Evolutionary conservation across 2,113 vertebrate genomes (phyloP), one percentile per base, ranked within the genome.

Genomic region (Malurus melanocephalus): DNA sequence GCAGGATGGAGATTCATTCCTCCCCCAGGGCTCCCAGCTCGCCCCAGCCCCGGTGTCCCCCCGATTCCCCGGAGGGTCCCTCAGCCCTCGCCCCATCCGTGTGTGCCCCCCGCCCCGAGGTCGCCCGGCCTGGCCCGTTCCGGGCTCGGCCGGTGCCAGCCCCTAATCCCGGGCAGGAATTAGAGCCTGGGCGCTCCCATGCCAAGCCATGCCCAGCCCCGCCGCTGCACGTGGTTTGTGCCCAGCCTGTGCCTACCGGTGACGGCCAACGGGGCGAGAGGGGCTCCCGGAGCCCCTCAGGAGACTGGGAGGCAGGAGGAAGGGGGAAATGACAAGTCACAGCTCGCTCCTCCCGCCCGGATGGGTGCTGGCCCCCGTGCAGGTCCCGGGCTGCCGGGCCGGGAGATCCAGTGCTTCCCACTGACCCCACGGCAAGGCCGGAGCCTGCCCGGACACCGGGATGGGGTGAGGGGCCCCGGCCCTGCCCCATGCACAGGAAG

Each of bases 141-240:
- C 82, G 38, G 26, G 35, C 71, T 12, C 45, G 7, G 61, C 42
- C 26, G 20, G 2, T 9, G 32, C 65, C 13, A 56, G 15, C 15
- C 52, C 16, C 79, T 4, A 22, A 55, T 17, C 28, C 79, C 14
- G 0, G 6, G 32, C 0, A 28, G 71, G 35, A 30, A 30, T 4
- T 1, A 1, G 72, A 56, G 67, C 9, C 7, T 3, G 10, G 16
- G 4, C 2, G 8, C 9, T 4, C 35, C 76, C 35, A 0, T 13
- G 0, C 15, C 0, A 68, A 91, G 93, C 88, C 82, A 23, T 65
- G 85, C 77, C 88, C 84, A 64, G 75, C 80, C 80, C 80, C 68
- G 48, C 38, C 38, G n/a, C 67, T 23, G 67, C 49, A 61, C 48
- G 48, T 0, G 78, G 78, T 90, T 91, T 76, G 87, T 89, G 92